These are phyloP conservation scores for Agrotis segetum DNA, from an alignment of 2,888 invertebrate genomes.

Conservation along the genomic window DNA sequence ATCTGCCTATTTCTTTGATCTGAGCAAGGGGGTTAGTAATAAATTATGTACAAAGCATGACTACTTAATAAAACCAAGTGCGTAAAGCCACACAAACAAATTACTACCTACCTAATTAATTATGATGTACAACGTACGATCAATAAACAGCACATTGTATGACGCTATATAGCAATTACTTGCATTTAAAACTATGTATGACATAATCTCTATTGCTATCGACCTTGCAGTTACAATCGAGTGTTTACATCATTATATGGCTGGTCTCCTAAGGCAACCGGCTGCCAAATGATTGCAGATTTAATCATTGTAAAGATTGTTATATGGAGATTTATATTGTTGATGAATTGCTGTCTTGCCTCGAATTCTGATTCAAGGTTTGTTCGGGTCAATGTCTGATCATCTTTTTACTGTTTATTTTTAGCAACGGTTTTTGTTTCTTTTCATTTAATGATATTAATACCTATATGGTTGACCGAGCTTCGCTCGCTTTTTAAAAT, in stretches of 20 bases:
- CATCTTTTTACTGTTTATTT: neutral
- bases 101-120: conserved; percentile 32
- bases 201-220: conserved; percentile 72
- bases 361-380: conserved; percentile 9
- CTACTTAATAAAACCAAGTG: conserved; percentile 1
- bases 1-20: too few relatives aligned
- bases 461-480: too few relatives aligned
- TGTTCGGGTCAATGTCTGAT: conserved; percentile 20
- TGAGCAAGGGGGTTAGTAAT: too few relatives aligned
- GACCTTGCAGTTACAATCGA: conserved; percentile 79
- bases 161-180: conserved; percentile 58
- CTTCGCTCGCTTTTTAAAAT: too few relatives aligned
- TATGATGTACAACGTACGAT: conserved; percentile 43
- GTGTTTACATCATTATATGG: conserved; percentile 72
- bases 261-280: conserved; percentile 58
- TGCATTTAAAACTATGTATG: conserved; percentile 74
- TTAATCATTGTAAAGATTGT: conserved; percentile 27
- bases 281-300: conserved; percentile 43
- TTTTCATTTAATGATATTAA: neutral
- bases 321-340: conserved; percentile 10
- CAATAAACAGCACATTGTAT: conserved; percentile 53
- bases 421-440: neutral
- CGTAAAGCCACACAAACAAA: conserved; percentile 17
- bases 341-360: neutral
- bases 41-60: neutral